Conservation (phyloP, 2,888 invertebrate species). For the Aromia moschata region DNA sequence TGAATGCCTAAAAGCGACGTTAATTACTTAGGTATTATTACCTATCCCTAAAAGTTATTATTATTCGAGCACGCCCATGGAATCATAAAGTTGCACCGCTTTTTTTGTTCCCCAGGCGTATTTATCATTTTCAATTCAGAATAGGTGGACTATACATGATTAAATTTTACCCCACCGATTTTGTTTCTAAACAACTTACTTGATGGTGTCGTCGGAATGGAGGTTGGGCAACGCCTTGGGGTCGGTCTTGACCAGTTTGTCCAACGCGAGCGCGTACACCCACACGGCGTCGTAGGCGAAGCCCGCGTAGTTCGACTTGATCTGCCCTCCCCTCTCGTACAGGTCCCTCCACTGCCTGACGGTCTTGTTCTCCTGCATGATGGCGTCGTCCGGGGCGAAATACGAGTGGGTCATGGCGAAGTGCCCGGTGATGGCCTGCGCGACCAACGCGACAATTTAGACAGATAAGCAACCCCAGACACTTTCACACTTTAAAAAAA, state of each 20-base stretch:
- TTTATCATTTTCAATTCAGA: too few species aligned
- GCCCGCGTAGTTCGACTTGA: slow-evolving; percentile 72
- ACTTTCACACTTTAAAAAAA: too few species aligned
- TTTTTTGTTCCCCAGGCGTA: too few species aligned
- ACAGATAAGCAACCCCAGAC: too few species aligned
- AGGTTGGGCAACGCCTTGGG: slow-evolving; percentile 68
- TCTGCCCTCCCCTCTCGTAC: slow-evolving; percentile 58
- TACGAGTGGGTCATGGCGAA: slow-evolving; percentile 75
- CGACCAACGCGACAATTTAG: too few species aligned
- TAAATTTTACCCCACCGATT: too few species aligned
- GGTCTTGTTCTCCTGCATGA: slow-evolving; percentile 73
- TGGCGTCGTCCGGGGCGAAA: slow-evolving; percentile 69
- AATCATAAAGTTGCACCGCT: too few species aligned
- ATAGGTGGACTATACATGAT: too few species aligned
- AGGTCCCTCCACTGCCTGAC: slow-evolving; percentile 70
- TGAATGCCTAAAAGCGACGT: too few species aligned
- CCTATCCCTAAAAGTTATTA: too few species aligned
- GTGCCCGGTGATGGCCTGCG: slow-evolving; percentile 79
- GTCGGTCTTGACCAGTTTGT: slow-evolving; percentile 70
- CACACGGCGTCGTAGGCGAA: slow-evolving; percentile 86
- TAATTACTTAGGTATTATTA: too few species aligned
- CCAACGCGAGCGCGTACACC: slow-evolving; percentile 78
- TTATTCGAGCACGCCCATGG: too few species aligned
- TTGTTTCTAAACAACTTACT: slow-evolving; percentile 60
- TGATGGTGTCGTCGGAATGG: slow-evolving; percentile 66